Conservation (phyloP, 2,888 invertebrate genomes). For the Malacosoma neustria region DNA sequence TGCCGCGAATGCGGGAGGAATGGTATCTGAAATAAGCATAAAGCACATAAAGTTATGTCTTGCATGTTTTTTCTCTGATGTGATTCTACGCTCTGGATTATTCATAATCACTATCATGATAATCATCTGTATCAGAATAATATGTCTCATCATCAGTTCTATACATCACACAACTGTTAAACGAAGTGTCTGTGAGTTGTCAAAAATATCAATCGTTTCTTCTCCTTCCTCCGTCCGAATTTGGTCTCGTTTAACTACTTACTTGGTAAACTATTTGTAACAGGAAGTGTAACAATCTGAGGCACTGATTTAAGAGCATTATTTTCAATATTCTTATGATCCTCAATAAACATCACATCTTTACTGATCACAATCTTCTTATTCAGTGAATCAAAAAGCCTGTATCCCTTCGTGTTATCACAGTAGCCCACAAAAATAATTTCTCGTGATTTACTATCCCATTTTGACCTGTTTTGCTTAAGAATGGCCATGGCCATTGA, state of each 20-base stretch:
- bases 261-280: too few relatives aligned
- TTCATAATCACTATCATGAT: neutral
- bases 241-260: neutral
- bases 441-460: too few relatives aligned
- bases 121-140: neutral
- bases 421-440: neutral
- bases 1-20: too few relatives aligned
- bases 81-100: neutral
- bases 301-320: neutral
- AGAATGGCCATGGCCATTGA: too few relatives aligned
- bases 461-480: too few relatives aligned
- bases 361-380: conserved; percentile 2
- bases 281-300: neutral
- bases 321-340: conserved; percentile 1
- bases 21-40: too few relatives aligned
- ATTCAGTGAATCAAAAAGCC: conserved; percentile 5
- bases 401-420: conserved; percentile 9
- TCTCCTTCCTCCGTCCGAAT: neutral
- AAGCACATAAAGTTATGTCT: conserved; percentile 3
- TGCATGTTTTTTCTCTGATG: neutral
- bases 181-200: neutral
- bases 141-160: neutral
- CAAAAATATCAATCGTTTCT: neutral
- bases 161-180: conserved; percentile 1
- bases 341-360: conserved; percentile 6